Base-by-base conservation (phyloP, 1,140 invertebrate species). In the Drosophila simulans region DNA sequence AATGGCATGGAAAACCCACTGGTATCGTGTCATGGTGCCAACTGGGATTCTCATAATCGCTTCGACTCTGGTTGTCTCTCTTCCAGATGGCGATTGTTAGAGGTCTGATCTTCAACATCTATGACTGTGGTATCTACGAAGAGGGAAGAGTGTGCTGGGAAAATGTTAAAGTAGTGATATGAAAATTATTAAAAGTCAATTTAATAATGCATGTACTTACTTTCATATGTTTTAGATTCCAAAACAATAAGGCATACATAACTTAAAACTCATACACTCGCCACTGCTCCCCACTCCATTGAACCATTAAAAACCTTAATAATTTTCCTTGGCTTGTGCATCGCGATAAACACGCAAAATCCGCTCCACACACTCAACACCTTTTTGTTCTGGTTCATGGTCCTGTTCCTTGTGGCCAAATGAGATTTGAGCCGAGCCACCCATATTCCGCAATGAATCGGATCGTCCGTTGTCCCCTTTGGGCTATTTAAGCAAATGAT, bases 401-500 rank as follows among this genome's bases (percentile, higher is more conserved):
- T 42, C 58, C 45, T 49, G 46, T 42, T 68, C 42, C 48, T 39
- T 27, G 43, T 77, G 74, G 39, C 56, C 60, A 34, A 68, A 58
- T 37, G 65, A 80, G 81, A 66, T 80, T 85, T 74, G 55, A 52
- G 52, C 72, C 55, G 63, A 77, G 82, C 90, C 90, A 91, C 90
- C 90, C 90, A 90, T 85, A 88, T 82, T 80, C 86, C 72, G 80
- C 82, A 83, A 58, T 60, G 64, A 54, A 42, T 69, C 59, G 39
- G 51, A 56, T 39, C 53, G 34, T 15, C 39, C 59, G 60, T 55
- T 85, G 75, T 80, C 76, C 79, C 78, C 79, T 83, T 65, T 77
- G 77, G 85, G 81, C 81, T 83, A 86, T 90, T 91, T 86, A 91
- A 91, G 76, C 81, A 91, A 89, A 90, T 89, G 80, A 88, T 89